These are phyloP conservation scores for Pyrrhia umbra DNA, from an alignment of 2,888 invertebrate genomes.

Conservation along the genomic window DNA sequence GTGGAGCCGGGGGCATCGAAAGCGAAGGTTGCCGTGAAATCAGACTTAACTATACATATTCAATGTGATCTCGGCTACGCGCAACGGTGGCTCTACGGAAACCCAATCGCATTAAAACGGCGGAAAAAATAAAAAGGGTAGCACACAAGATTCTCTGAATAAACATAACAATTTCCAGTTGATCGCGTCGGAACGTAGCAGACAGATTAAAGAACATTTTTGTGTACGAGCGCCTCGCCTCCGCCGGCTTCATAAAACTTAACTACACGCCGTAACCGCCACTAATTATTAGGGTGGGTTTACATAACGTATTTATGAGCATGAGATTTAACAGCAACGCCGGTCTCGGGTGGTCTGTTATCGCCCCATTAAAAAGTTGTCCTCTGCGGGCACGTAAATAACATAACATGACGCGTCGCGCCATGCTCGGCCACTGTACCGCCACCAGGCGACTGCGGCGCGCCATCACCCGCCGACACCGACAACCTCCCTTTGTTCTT, in stretches of 20 bases:
- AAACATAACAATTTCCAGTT: conserved; percentile 87
- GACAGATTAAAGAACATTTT: conserved; percentile 89
- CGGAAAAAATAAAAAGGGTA: conserved; percentile 78
- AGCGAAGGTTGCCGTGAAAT: conserved; percentile 74
- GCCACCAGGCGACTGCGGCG: conserved; percentile 21
- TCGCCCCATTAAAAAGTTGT: conserved; percentile 89
- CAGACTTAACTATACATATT: conserved; percentile 79
- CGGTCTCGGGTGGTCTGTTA: conserved; percentile 89
- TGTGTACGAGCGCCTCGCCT: conserved; percentile 79
- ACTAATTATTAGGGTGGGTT: conserved; percentile 90
- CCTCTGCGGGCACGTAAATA: conserved; percentile 87
- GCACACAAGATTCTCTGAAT: conserved; percentile 80
- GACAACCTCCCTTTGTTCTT: conserved; percentile 31
- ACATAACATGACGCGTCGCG: conserved; percentile 79
- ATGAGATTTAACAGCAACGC: conserved; percentile 86
- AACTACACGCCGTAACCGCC: conserved; percentile 88
- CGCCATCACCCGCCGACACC: conserved; percentile 25
- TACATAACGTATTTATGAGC: conserved; percentile 90
- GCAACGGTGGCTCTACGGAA: conserved; percentile 74
- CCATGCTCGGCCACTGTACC: conserved; percentile 27
- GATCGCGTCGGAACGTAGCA: conserved; percentile 81
- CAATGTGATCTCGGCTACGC: conserved; percentile 73
- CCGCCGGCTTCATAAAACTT: conserved; percentile 86
- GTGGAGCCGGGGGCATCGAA: conserved; percentile 68
- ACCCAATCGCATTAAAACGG: conserved; percentile 85